Base-by-base conservation (phyloP, 2,113 vertebrate genomes). In the Etheostoma cragini region DNA sequence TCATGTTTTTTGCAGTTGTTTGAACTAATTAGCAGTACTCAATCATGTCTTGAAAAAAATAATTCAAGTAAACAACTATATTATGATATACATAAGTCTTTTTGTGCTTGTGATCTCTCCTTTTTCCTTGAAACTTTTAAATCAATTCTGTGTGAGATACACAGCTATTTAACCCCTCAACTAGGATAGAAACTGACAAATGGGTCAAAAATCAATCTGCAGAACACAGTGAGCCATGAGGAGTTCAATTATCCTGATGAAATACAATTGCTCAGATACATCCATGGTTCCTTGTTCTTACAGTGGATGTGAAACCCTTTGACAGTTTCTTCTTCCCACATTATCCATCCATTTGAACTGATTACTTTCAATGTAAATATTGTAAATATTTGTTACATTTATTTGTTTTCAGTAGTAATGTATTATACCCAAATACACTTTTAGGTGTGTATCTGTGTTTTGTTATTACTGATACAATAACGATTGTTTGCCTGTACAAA, bases 191-290 rank as follows among this genome's bases (percentile, higher is more conserved):
- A 54, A 69, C 33, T 70, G 62, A 33, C 57, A 73, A 24, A 80
- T 8, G 5, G 56, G 6, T 79, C n/a, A 15, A 47, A 47, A 67
- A 81, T 81, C 30, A 68, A 62, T 76, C 60, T 65, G 47, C 26
- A 61, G 49, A 60, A 49, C 58, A 53, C 2, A 0, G 6, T 46
- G 33, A 81, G 54, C 46, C 63, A 53, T 46, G 46, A 81, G 63
- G 19, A 49, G n/a, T 53, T 54, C 12, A 72, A 66, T 77, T 46
- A 71, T 26, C 24, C 50, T 33, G 15, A 81, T 58, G 24, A 72
- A 42, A 67, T 62, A 30, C 38, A 65, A 62, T 58, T 42, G 38
- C n/a, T 42, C 47, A 22, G 53, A 58, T 46, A 60, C 57, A 19
- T 62, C 24, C 8, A 6, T 10, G 2, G 15, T 14, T 14, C 1